Conservation (phyloP, 2,888 invertebrate species). For the Magallana nippona region DNA sequence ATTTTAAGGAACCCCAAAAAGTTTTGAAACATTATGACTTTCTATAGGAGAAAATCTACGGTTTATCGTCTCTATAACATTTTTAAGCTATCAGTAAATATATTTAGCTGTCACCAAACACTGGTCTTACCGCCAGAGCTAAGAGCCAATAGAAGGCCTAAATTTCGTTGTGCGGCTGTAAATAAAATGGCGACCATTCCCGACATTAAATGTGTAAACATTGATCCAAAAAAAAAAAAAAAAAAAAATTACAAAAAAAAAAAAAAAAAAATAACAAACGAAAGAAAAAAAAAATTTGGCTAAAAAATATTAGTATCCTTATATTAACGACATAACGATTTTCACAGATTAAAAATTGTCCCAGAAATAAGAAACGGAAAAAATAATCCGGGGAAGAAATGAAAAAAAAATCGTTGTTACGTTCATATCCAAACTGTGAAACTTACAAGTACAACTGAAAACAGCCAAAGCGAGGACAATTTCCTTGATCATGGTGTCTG, state of each 20-base stretch:
- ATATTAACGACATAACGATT: not conserved
- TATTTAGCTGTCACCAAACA: not conserved
- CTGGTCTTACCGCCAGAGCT: constrained; percentile 20
- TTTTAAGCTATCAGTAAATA: too few species aligned
- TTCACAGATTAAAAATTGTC: not conserved
- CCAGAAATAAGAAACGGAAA: not conserved
- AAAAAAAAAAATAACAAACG: constrained; percentile 1
- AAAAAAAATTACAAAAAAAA: not conserved
- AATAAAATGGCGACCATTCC: constrained; percentile 31
- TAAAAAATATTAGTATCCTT: constrained; percentile 16
- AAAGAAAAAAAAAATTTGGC: not conserved
- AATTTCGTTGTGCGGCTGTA: constrained; percentile 25
- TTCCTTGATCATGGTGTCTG: constrained; percentile 42
- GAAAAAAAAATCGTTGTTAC: too few species aligned
- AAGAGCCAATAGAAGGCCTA: constrained; percentile 15
- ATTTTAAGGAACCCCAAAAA: too few species aligned
- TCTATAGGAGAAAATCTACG: not conserved
- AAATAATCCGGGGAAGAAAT: not conserved
- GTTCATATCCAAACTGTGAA: not conserved
- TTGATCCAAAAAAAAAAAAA: not conserved
- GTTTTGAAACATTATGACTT: too few species aligned
- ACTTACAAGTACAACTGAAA: constrained; percentile 47
- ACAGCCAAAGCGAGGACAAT: constrained; percentile 36
- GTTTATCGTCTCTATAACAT: not conserved
- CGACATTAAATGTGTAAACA: not conserved